Conservation (phyloP, 2,797 vertebrate genomes). For the Thripadectes ignobilis region DNA sequence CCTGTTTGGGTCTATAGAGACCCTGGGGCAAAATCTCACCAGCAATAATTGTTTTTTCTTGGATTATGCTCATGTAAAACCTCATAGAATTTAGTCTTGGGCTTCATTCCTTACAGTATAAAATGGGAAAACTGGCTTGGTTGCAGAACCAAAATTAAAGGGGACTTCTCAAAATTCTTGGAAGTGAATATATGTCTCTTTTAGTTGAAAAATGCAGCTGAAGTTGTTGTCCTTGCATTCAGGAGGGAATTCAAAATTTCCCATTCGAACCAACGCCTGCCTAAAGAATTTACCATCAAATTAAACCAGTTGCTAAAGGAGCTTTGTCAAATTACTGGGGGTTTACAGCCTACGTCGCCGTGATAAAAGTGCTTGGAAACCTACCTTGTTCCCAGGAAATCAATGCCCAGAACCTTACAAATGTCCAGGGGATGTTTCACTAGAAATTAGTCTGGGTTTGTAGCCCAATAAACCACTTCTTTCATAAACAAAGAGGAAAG, state of each 20-base stretch:
- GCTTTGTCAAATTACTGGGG: background rate
- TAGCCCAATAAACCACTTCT: background rate
- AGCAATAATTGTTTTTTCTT: background rate
- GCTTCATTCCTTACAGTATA: background rate
- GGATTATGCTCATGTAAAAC: background rate
- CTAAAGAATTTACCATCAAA: background rate
- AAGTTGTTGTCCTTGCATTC: background rate
- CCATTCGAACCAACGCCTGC: background rate
- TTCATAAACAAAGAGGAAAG: background rate
- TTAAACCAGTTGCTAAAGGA: background rate
- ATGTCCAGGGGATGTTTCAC: background rate
- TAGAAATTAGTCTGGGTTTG: background rate
- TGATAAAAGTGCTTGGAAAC: background rate
- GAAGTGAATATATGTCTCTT: background rate
- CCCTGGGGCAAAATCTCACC: background rate
- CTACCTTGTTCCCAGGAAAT: background rate
- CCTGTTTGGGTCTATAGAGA: background rate
- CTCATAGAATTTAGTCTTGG: background rate
- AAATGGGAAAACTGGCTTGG: background rate
- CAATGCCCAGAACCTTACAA: background rate
- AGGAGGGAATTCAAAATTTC: background rate
- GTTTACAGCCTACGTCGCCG: background rate
- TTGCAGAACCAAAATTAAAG: background rate
- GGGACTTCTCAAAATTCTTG: background rate
- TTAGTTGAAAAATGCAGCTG: background rate